Percentiles rank a stretch among this genome's conserved stretches.
phyloP scores from a whole-genome alignment of 64 coral and sea anemone species.

The Platygyra sinensis region DNA sequence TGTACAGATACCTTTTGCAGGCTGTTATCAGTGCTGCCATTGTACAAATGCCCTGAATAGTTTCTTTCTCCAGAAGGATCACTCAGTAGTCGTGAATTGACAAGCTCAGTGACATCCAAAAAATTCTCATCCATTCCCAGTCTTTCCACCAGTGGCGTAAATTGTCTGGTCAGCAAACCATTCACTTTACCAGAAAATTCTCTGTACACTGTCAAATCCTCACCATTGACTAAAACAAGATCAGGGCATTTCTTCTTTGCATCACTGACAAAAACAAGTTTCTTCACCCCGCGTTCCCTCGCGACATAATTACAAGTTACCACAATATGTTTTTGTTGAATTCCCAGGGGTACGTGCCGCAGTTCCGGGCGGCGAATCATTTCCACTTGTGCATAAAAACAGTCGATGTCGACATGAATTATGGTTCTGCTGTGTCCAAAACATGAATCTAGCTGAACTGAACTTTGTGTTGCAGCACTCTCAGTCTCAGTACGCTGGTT shows the following conservation, averaged over 20 bases:
- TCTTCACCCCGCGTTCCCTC: slow-evolving; percentile 65
- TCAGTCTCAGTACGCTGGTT: background rate
- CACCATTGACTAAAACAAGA: slow-evolving; percentile 76
- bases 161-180: slow-evolving; percentile 26
- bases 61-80: background rate
- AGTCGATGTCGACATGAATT: slow-evolving; percentile 91
- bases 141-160: slow-evolving; percentile 77
- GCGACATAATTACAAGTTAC: slow-evolving; percentile 92
- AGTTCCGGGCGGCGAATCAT: slow-evolving; percentile 71
- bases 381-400: slow-evolving; percentile 95
- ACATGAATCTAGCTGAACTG: background rate
- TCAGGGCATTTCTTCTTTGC: slow-evolving; percentile 86
- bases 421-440: slow-evolving; percentile 68
- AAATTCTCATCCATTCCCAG: slow-evolving; percentile 89
- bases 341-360: slow-evolving; percentile 55
- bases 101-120: slow-evolving; percentile 79
- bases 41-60: slow-evolving; percentile 5
- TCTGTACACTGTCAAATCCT: slow-evolving; percentile 75
- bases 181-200: slow-evolving; percentile 74
- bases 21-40: background rate
- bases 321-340: slow-evolving; percentile 83
- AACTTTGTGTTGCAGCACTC: background rate
- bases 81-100: slow-evolving; percentile 25
- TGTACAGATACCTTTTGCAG: background rate
- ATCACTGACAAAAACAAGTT: slow-evolving; percentile 73